Base-by-base conservation (phyloP, 2,888 invertebrate genomes). In the Aelia acuminata region DNA sequence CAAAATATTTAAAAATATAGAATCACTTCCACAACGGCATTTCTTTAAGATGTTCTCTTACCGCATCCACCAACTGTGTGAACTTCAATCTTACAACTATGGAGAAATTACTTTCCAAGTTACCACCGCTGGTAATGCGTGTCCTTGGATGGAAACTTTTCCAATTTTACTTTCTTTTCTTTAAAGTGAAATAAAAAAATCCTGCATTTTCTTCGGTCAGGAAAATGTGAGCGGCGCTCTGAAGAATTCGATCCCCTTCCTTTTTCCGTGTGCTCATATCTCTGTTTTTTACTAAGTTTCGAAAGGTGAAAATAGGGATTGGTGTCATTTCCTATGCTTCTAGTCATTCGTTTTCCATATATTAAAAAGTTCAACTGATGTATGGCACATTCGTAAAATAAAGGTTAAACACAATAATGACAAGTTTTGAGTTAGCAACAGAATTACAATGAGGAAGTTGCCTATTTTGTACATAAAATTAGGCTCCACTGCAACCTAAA, bases 91-190 rank as follows among this genome's bases (percentile, higher is more conserved):
- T 20, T 13, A 20, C 18, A 43, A 2, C 80, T 80, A 8, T 11
- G 13, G 80, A 80, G 43, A 80, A 80, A 80, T 43, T 39, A 43
- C n/a, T 47, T 80, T 43, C 43, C n/a, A n/a, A 75, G 22, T 22
- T 43, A 10, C 13, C 43, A 35, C n/a, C 1, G 31, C 80, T 80
- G 10, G n/a, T 80, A 47, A 39, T 43, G 63, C 31, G 31, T 47
- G 43, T 43, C 80, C 1, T n/a, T 80, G 7, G n/a, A 43, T 43
- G 35, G n/a, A 80, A 22, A 80, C 43, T 80, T 80, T 80, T 80
- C 22, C 80, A 80, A 80, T 80, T 70, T 80, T 80, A 80, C 80
- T 80, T 80, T 80, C 80, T 80, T n/a, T 43, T 47, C 80, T 3
- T 11, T 10, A 70, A 70, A 70, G 31, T 70, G 63, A 70, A 70